A percentile compares a stretch with the other conserved stretches of the same genome.
Conservation (phyloP, 2,113 vertebrate genomes). For the Hippolais icterina region DNA sequence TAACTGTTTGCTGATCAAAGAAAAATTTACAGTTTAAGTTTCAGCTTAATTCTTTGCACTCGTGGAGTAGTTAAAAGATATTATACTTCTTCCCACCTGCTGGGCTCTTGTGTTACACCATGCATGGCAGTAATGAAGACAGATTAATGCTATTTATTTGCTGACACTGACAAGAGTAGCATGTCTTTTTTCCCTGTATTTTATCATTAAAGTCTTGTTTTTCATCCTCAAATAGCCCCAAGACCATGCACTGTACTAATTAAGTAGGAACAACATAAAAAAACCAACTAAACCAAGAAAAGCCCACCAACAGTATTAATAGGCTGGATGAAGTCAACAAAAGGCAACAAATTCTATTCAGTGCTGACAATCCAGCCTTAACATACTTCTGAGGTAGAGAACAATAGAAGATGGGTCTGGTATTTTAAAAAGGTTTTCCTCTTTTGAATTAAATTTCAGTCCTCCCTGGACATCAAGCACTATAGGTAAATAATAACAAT, state of each 20-base stretch:
- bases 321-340: background rate
- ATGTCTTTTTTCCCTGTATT: slow-evolving; percentile 65
- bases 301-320: slow-evolving; percentile 50
- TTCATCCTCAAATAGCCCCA: slow-evolving; percentile 29
- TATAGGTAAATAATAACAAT: background rate
- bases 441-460: background rate
- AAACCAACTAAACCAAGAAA: slow-evolving; percentile 31
- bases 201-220: slow-evolving; percentile 69
- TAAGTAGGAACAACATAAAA: slow-evolving; percentile 5
- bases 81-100: slow-evolving; percentile 38
- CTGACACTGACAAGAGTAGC: slow-evolving; percentile 72
- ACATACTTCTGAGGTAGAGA: background rate
- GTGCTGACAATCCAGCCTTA: background rate
- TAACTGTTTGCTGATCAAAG: slow-evolving; percentile 45
- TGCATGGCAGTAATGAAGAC: slow-evolving; percentile 80
- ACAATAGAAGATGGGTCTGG: background rate
- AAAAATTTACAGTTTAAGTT: slow-evolving; percentile 22
- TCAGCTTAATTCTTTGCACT: slow-evolving; percentile 56
- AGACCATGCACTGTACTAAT: slow-evolving; percentile 30
- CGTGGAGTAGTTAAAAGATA: slow-evolving; percentile 10
- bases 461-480: background rate
- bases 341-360: background rate
- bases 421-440: background rate
- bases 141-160: slow-evolving; percentile 81
- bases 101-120: slow-evolving; percentile 34